phyloP scores from a whole-genome alignment of 2,888 invertebrate genomes.

The Aphrophora alni region DNA sequence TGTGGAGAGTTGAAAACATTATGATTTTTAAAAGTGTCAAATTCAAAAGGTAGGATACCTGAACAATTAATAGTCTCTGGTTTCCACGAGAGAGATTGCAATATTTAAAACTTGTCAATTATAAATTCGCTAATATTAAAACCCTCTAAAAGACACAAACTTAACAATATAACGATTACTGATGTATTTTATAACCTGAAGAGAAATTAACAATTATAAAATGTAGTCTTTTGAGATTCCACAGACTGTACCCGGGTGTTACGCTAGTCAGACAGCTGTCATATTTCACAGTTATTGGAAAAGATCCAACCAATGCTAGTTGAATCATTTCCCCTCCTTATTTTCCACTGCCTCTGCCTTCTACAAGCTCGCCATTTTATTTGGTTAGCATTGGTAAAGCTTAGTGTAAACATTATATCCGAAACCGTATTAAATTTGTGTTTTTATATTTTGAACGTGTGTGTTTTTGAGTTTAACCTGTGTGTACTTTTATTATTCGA shows the following conservation, averaged over 20 bases:
- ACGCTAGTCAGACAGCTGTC: not conserved
- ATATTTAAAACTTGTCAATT: too few relatives aligned
- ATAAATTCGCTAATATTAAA: too few relatives aligned
- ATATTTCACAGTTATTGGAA: conserved; percentile 37
- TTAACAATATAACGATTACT: too few relatives aligned
- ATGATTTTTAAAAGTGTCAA: too few relatives aligned
- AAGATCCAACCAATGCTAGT: conserved; percentile 27
- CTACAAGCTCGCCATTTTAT: conserved; percentile 26
- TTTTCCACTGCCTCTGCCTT: not conserved
- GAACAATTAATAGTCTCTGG: too few relatives aligned
- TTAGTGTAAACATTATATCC: not conserved
- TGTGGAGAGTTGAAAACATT: too few relatives aligned
- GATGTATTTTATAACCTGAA: too few relatives aligned
- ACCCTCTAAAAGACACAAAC: too few relatives aligned
- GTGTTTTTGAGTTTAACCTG: too few relatives aligned
- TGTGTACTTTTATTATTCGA: too few relatives aligned
- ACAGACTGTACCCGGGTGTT: not conserved
- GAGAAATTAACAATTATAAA: not conserved
- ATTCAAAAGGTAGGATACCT: too few relatives aligned
- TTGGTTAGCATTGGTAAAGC: not conserved
- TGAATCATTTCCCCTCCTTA: conserved; percentile 11
- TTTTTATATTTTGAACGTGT: not conserved
- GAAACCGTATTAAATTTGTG: not conserved
- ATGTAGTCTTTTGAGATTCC: not conserved
- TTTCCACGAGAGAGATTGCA: too few relatives aligned